These are phyloP conservation scores for Chelonus insularis DNA, from an alignment of 1,140 invertebrate genomes.

Conservation along the genomic window DNA sequence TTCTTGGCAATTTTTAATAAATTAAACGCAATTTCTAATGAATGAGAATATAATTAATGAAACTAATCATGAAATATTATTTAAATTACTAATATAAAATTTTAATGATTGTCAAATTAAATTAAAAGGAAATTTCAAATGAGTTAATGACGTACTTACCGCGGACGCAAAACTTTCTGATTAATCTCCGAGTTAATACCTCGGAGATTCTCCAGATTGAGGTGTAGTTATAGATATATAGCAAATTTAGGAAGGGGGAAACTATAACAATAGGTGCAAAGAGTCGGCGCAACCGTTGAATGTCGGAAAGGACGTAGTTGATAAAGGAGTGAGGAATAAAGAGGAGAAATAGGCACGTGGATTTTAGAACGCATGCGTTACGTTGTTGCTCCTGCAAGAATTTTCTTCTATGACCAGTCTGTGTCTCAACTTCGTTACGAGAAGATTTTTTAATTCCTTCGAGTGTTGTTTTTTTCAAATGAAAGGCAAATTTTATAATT, in stretches of 20 bases:
- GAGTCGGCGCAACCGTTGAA: not conserved
- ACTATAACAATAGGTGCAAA: not conserved
- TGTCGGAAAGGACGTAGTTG: not conserved
- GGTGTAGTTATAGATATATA: slow-evolving; percentile 7
- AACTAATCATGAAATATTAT: not conserved
- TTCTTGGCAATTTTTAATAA: too few species aligned
- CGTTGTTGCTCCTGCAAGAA: slow-evolving; percentile 48
- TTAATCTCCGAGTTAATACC: slow-evolving; percentile 27
- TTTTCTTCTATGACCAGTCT: slow-evolving; percentile 43
- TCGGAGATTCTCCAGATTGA: slow-evolving; percentile 12
- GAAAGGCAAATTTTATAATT: not conserved
- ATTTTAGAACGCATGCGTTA: slow-evolving; percentile 45
- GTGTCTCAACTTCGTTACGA: slow-evolving; percentile 46
- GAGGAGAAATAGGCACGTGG: slow-evolving; percentile 46
- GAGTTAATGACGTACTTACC: slow-evolving; percentile 31
- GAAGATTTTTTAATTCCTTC: slow-evolving; percentile 27
- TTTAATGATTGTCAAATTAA: slow-evolving; percentile 16
- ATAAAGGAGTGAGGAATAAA: slow-evolving; percentile 30
- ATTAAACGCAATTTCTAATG: too few species aligned
- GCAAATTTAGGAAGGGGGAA: not conserved
- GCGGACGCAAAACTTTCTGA: slow-evolving; percentile 27
- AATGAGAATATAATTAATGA: not conserved
- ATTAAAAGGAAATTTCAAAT: slow-evolving; percentile 30
- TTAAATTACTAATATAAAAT: not conserved
- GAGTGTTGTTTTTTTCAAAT: not conserved